Base-by-base conservation (phyloP, 2,888 invertebrate genomes). In the Charanyca ferruginea region DNA sequence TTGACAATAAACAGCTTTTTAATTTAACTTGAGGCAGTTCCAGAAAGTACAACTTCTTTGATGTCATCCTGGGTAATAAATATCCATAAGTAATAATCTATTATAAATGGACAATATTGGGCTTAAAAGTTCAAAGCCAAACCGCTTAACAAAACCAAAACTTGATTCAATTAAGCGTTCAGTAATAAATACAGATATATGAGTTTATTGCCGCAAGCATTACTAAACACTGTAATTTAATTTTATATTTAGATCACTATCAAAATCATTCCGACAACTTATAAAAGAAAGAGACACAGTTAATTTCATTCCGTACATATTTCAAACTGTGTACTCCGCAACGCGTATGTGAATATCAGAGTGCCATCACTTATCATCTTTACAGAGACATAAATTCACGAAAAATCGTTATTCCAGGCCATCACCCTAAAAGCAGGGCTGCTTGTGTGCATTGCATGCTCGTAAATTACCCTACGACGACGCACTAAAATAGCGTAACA, bases 401-500 rank as follows among this genome's bases (percentile, higher is more conserved):
- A 88, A 90, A 91, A 93, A 91, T 91, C 88, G 89, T 89, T 92
- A 90, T 89, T 87, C 88, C 91, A 88, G 86, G 62, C 89, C 89
- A 91, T 92, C 90, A 87, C 91, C 90, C 94, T 93, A 93, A 94
- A 91, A 93, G 91, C 91, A 86, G 87, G 86, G 84, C 85, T 83
- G 84, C 85, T 84, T 88, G 89, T 86, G 85, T 89, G 89, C 90
- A 90, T 91, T 89, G 92, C 93, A 90, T 86, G 89, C 85, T 86
- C 92, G 92, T 95, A 95, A 95, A 95, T 95, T 93, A 94, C 91
- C 87, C 88, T 79, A 83, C 87, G 92, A 92, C 92, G 91, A 92
- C 91, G 86, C 89, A 93, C 94, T 91, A 93, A 95, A 95, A 95
- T 95, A 95, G 95, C 95, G 93, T 93, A 92, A 90, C 95, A 93